Conservation (phyloP, 1,140 invertebrate species). For the Heliconius eleuchia region DNA sequence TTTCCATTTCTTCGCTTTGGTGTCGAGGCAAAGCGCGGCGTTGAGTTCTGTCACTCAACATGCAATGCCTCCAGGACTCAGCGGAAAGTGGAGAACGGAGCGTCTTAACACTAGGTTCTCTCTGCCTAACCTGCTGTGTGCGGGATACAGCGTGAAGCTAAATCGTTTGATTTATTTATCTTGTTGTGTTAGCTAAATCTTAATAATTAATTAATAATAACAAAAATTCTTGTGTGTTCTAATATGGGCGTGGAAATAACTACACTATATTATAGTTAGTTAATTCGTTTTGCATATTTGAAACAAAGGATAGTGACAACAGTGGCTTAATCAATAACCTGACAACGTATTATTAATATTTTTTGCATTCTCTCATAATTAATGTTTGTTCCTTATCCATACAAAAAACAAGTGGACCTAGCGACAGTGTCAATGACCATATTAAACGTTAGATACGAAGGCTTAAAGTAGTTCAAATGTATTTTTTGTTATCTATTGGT, state of each 20-base stretch:
- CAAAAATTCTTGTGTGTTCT: not conserved
- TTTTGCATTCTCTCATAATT: slow-evolving; percentile 26
- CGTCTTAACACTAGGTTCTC: no score
- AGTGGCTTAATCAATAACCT: slow-evolving; percentile 23
- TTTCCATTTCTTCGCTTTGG: no score
- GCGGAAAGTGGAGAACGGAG: no score
- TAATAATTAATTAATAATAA: not conserved
- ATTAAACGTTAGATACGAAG: slow-evolving; percentile 19
- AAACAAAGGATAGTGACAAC: slow-evolving; percentile 17
- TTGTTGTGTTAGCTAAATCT: no score
- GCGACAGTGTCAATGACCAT: slow-evolving; percentile 23
- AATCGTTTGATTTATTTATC: no score
- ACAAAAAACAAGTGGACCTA: slow-evolving; percentile 23
- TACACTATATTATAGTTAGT: not conserved
- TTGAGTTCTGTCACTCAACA: no score
- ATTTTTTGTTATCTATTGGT: not conserved
- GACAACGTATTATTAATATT: not conserved
- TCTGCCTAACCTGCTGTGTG: no score
- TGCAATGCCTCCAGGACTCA: no score
- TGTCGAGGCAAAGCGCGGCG: no score
- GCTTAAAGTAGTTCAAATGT: slow-evolving; percentile 9
- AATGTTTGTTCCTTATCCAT: slow-evolving; percentile 28
- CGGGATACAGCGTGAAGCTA: no score
- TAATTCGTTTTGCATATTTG: not conserved
- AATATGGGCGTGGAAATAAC: not conserved